A percentile compares a stretch with the other conserved stretches of the same genome.
phyloP scores from a whole-genome alignment of 2,113 vertebrate genomes.

The Origma solitaria region DNA sequence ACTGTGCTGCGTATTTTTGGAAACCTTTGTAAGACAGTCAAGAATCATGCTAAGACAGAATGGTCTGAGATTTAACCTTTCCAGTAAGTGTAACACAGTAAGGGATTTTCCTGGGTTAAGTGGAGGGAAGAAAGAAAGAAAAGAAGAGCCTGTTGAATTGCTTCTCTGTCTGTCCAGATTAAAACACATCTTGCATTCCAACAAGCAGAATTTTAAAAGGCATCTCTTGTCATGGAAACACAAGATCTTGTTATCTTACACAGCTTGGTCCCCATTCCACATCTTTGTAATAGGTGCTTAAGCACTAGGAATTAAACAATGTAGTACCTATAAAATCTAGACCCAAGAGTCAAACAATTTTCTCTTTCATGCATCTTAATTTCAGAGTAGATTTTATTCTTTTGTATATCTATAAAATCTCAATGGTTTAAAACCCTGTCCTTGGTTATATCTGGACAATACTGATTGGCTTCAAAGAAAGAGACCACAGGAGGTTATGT shows the following conservation, averaged over 20 bases:
- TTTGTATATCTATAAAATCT: not conserved
- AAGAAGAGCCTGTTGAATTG: not conserved
- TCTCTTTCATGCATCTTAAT: not conserved
- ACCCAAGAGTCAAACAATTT: not conserved
- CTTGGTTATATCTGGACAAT: not conserved
- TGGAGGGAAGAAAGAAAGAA: not conserved
- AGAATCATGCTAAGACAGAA: not conserved
- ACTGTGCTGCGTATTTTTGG: not conserved
- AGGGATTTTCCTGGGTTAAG: not conserved
- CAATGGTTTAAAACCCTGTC: not conserved
- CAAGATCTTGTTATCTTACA: not conserved
- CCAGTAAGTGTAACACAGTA: not conserved
- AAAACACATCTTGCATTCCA: not conserved
- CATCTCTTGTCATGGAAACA: not conserved
- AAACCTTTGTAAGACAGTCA: not conserved
- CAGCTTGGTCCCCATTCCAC: not conserved
- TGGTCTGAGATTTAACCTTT: not conserved
- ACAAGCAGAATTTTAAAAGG: not conserved
- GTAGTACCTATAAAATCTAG: not conserved
- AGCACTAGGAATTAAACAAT: not conserved
- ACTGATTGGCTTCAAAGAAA: not conserved
- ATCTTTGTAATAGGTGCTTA: not conserved
- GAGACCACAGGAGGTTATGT: not conserved
- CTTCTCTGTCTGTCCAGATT: not conserved
- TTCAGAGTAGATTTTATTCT: not conserved